These are phyloP conservation scores for Microtus richardsoni DNA, from an alignment of 2,113 vertebrate genomes.

Conservation along the genomic window DNA sequence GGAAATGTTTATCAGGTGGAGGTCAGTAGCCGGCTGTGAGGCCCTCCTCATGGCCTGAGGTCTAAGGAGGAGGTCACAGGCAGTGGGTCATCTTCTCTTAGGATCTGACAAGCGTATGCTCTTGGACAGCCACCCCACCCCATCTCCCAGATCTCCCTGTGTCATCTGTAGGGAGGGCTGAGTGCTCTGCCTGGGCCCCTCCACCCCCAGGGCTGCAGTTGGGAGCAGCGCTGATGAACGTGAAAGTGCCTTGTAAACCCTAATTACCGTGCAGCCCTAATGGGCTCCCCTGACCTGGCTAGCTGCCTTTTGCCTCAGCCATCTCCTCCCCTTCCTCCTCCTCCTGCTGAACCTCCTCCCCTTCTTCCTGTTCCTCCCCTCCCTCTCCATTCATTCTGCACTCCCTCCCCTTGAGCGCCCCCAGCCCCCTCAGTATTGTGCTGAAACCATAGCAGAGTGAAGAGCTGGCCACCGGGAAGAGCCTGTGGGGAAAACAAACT, in stretches of 20 bases:
- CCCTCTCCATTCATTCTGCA: neutral
- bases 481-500: neutral
- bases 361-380: too few species aligned
- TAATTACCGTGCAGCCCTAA: neutral
- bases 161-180: neutral
- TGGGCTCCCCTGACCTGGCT: neutral
- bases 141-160: neutral
- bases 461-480: neutral
- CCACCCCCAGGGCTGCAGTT: neutral
- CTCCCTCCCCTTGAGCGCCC: neutral
- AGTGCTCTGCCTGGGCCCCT: neutral
- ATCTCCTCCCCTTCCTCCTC: fast-evolving
- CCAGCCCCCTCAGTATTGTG: neutral
- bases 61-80: too few species aligned
- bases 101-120: neutral
- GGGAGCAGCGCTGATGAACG: neutral
- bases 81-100: neutral
- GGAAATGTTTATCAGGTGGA: neutral
- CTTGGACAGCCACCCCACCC: neutral
- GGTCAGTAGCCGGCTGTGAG: neutral
- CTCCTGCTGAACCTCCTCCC: too few species aligned
- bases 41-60: neutral
- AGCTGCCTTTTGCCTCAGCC: neutral
- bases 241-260: neutral
- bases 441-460: neutral